These are phyloP conservation scores for Melanostoma scalare DNA, from an alignment of 2,888 invertebrate species.

Conservation along the genomic window DNA sequence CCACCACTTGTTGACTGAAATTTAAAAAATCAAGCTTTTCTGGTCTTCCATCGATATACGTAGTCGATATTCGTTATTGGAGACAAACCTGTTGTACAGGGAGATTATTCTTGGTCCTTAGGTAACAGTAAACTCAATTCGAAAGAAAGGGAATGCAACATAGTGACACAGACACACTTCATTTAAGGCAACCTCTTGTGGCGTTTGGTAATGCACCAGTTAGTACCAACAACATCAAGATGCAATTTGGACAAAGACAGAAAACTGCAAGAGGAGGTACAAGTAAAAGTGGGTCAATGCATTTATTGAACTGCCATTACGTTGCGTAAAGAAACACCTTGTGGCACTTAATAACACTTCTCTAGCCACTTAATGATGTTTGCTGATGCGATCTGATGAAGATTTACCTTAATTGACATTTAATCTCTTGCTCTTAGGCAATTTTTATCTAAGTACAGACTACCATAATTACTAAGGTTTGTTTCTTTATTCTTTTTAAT, in stretches of 20 bases:
- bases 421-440: slow-evolving; percentile 23
- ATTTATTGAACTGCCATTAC: slow-evolving; percentile 66
- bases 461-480: slow-evolving; percentile 3
- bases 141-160: slow-evolving; percentile 54
- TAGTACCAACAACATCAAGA: not conserved
- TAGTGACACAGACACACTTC: slow-evolving; percentile 9
- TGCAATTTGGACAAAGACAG: slow-evolving; percentile 14
- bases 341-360: slow-evolving; percentile 45
- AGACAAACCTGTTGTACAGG: slow-evolving; percentile 50
- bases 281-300: slow-evolving; percentile 70
- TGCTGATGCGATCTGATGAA: slow-evolving; percentile 24
- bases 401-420: slow-evolving; percentile 54
- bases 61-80: slow-evolving; percentile 1
- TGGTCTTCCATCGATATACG: slow-evolving; percentile 21
- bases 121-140: slow-evolving; percentile 52
- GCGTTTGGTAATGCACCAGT: slow-evolving; percentile 33
- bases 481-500: slow-evolving; percentile 75
- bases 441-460: not conserved
- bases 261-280: slow-evolving; percentile 32
- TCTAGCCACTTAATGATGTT: slow-evolving; percentile 38
- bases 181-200: not conserved
- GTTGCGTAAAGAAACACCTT: slow-evolving; percentile 55
- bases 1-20: slow-evolving; percentile 37
- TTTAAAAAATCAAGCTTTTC: slow-evolving; percentile 60
- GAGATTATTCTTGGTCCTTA: slow-evolving; percentile 64